phyloP scores from a whole-genome alignment of 2,888 invertebrate species.

The Congeria kusceri region DNA sequence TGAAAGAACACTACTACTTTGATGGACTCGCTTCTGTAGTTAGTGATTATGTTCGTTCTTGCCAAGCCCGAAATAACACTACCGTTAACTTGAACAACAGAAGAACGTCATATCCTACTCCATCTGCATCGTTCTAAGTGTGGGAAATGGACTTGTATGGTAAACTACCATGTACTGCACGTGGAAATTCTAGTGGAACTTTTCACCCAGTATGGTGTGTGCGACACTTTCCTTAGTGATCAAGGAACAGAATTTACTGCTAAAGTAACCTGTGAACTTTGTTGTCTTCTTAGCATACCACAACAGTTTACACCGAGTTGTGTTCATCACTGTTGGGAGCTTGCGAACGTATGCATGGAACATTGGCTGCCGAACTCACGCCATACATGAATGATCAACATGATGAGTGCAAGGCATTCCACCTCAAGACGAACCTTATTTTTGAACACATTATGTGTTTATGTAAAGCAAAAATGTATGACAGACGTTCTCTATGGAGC shows the following conservation, averaged over 20 bases:
- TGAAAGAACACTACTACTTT: conserved; percentile 39
- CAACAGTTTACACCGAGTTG: conserved; percentile 55
- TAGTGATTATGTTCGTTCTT: conserved; percentile 39
- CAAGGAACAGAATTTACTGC: conserved; percentile 58
- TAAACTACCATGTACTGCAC: conserved; percentile 22
- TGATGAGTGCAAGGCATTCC: conserved; percentile 37
- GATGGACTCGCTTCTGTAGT: conserved; percentile 23
- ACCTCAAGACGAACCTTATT: too few relatives aligned
- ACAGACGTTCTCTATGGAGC: too few relatives aligned
- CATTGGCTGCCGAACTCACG: conserved; percentile 41
- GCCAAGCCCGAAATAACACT: conserved; percentile 44
- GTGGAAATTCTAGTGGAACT: conserved; percentile 38
- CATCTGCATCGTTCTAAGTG: conserved; percentile 37
- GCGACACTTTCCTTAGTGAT: conserved; percentile 49
- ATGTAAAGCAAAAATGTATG: too few relatives aligned
- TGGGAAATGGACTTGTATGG: conserved; percentile 54
- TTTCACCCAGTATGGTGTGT: conserved; percentile 52
- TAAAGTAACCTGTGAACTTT: conserved; percentile 41
- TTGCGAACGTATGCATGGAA: conserved; percentile 52
- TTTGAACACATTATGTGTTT: too few relatives aligned
- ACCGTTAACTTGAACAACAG: conserved; percentile 44
- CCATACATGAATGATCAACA: conserved; percentile 24
- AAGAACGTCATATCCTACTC: conserved; percentile 36
- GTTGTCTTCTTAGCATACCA: conserved; percentile 36
- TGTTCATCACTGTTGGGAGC: conserved; percentile 59